phyloP scores from a whole-genome alignment of 2,113 vertebrate genomes.

The Sander vitreus region DNA sequence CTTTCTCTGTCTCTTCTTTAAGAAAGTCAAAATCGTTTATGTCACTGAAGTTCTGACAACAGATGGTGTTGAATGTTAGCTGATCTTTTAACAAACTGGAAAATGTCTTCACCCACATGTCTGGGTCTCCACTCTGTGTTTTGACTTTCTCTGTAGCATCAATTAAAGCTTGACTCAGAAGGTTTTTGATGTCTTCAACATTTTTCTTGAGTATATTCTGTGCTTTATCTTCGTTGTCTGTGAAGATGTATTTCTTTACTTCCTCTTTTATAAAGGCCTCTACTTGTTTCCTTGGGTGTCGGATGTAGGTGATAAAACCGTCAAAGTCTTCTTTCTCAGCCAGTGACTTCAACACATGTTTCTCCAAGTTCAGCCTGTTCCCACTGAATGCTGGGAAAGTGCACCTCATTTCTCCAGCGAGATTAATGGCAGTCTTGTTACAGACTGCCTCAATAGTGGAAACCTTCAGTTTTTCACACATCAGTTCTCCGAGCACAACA shows the following conservation, averaged over 20 bases:
- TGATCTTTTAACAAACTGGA: neutral
- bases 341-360: conserved; percentile 79
- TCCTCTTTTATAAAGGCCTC: conserved; percentile 61
- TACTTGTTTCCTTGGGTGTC: conserved; percentile 25
- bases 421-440: conserved; percentile 61
- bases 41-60: conserved; percentile 7
- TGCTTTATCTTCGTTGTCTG: neutral
- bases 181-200: neutral
- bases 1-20: conserved; percentile 43
- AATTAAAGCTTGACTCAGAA: conserved; percentile 46
- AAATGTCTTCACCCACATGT: conserved; percentile 58
- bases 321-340: conserved; percentile 82
- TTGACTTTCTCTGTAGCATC: conserved; percentile 36
- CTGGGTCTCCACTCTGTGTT: accelerated
- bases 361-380: conserved; percentile 82
- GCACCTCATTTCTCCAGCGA: conserved; percentile 71
- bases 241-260: conserved; percentile 62
- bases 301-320: conserved; percentile 76
- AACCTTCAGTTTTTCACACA: conserved; percentile 79
- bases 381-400: conserved; percentile 73
- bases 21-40: conserved; percentile 54
- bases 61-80: conserved; percentile 1
- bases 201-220: conserved; percentile 38
- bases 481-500: conserved; percentile 72
- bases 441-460: conserved; percentile 47